Base-by-base conservation (phyloP, 1,140 invertebrate genomes). In the Zaprionus lachaisei region DNA sequence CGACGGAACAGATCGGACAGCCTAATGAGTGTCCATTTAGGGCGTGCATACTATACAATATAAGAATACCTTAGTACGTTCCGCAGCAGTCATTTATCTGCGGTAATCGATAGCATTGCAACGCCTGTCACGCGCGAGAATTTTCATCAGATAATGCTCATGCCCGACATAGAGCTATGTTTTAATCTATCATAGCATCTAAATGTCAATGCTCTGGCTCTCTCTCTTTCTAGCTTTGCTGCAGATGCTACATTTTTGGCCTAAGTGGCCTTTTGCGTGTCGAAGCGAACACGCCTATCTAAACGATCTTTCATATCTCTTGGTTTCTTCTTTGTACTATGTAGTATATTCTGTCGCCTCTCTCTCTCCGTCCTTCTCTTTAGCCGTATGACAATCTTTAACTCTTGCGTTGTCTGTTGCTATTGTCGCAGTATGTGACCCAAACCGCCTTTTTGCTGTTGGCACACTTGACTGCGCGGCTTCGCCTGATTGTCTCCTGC, bases 261-360 rank as follows among this genome's bases (percentile, higher is more conserved):
- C 77, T 83, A 87, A 87, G 83, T 87, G 85, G 84, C 83, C 84
- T 80, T 79, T 87, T 74, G 83, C 81, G 83, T 80, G 83, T 73
- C 77, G 64, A 11, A 51, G 38, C 41, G 57, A 61, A 38, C 24
- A 37, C 24, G 71, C 51, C 70, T 77, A 77, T 77, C 75, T 73
- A 64, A 68, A 64, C 51, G 70, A 72, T 72, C 70, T 72, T 66
- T 66, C 57, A 77, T 77, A 72, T 72, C 69, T 17, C 41, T 47
- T 44, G 5, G 41, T 2, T 2, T 47, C 41, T 17, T 47, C 41
- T 44, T 44, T 38, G 15, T 47, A 47, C 41, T 17, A 17, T 61
- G 44, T 14, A 44, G 37, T 17, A n/a, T 24, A 12, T 17, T 58
- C 17, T 17, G 20, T 22, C 31, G 4, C 51, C 31, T 26, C 24